Evolutionary conservation across 2,888 invertebrate genomes (phyloP).

Genomic region (Fragum sueziense): DNA sequence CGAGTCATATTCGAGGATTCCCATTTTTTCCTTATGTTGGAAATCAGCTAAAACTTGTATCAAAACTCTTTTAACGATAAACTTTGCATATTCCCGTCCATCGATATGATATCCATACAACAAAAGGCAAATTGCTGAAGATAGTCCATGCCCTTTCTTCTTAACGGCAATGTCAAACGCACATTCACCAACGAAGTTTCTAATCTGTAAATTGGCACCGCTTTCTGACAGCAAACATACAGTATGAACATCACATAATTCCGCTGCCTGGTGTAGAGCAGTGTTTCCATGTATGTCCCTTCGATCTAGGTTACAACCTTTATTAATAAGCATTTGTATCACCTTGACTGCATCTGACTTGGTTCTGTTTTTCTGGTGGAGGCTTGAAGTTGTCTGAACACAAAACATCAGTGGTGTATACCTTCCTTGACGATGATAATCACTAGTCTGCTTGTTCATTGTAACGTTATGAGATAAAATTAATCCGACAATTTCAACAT

Average conservation of each 20-base stretch:
- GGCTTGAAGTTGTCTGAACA: conserved; percentile 49
- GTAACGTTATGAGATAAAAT: conserved; percentile 44
- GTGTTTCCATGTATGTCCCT: conserved; percentile 49
- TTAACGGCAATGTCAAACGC: conserved; percentile 54
- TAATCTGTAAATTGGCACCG: conserved; percentile 52
- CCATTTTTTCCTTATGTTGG: background rate
- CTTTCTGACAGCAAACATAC: conserved; percentile 36
- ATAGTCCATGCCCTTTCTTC: conserved; percentile 36
- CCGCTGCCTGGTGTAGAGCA: conserved; percentile 55
- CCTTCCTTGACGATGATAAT: conserved; percentile 21
- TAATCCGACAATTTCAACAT: conserved; percentile 21
- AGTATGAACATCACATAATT: conserved; percentile 45
- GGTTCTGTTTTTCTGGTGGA: conserved; percentile 27
- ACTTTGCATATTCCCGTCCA: conserved; percentile 19
- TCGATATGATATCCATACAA: conserved; percentile 45
- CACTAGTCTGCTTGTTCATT: conserved; percentile 42
- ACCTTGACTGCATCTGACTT: conserved; percentile 50
- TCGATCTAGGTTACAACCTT: conserved; percentile 56
- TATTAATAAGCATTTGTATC: conserved; percentile 42
- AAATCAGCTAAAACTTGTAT: background rate
- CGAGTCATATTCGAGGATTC: background rate
- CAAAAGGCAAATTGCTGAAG: conserved; percentile 53
- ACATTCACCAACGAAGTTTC: conserved; percentile 40
- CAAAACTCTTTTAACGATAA: conserved; percentile 1
- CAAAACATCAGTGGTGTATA: conserved; percentile 60